Evolutionary conservation across 2,888 invertebrate species (phyloP).

Genomic region (Cosmopolites sordidus): DNA sequence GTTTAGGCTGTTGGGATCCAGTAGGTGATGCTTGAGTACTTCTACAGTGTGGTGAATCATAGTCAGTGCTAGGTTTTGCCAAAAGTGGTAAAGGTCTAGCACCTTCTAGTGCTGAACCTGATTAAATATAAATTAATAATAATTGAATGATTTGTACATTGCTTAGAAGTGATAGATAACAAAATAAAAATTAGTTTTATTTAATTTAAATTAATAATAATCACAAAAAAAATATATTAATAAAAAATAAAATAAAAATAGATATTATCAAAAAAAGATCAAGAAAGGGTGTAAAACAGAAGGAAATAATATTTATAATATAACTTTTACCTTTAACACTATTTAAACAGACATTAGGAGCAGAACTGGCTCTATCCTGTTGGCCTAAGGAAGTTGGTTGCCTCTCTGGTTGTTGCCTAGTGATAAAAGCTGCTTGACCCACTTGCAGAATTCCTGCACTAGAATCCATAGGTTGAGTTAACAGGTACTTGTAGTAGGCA

Average conservation of each 20-base stretch:
- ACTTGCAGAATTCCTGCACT: constrained; percentile 64
- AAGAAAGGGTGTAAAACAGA: neutral
- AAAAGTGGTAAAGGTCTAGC: constrained; percentile 87
- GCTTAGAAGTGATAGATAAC: no score
- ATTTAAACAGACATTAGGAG: constrained; percentile 95
- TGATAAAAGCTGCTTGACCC: constrained; percentile 52
- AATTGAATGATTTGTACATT: no score
- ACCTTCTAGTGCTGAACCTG: constrained; percentile 27
- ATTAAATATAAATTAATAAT: neutral
- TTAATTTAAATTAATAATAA: no score
- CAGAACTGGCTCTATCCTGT: constrained; percentile 93
- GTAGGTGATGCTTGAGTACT: constrained; percentile 82
- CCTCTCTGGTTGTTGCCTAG: constrained; percentile 19
- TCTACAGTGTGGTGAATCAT: constrained; percentile 36
- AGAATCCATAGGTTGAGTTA: constrained; percentile 63
- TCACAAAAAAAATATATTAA: no score
- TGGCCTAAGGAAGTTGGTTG: constrained; percentile 71
- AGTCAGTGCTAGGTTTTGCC: constrained; percentile 17
- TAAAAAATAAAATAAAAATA: no score
- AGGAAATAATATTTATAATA: no score
- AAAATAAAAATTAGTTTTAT: no score
- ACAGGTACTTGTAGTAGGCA: constrained; percentile 73
- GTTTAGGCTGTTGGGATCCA: constrained; percentile 72
- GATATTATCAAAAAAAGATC: neutral
- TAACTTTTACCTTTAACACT: constrained; percentile 51